Base-by-base conservation (phyloP, 2,797 vertebrate species). In the Pelodytes ibericus region DNA sequence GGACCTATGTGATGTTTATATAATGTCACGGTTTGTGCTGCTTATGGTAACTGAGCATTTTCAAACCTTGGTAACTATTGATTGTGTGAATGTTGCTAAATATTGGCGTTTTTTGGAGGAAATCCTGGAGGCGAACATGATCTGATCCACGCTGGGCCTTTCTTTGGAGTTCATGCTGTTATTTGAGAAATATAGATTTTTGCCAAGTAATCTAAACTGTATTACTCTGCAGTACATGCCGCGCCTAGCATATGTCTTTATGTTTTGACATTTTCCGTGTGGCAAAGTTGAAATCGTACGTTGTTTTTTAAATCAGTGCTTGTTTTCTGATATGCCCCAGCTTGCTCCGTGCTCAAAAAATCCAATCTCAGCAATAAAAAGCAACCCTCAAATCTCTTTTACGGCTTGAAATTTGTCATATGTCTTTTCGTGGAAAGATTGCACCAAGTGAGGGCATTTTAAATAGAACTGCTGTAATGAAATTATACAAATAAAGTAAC, bases 161-260 rank as follows among this genome's bases (percentile, higher is more conserved):
- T 30, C 15, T 49, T 72, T 33, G 9, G 59, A 27, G 25, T 53
- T 63, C 39, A 24, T 33, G 5, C 24, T 27, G n/a, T 64, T 65
- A 18, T 41, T 27, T 18, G 39, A 25, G 22, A 72, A 72, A 41
- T 33, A 62, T 62, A 31, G 41, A 72, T 72, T 62, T 39, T 9
- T 63, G 41, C 22, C 20, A 4, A 36, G 27, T 53, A 63, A 53
- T 51, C 18, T 26, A 51, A 24, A 8, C 44, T 26, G 25, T 51
- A 49, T 36, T 49, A 33, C 60, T 25, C 22, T 47, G 8, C 58
- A 9, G 22, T 4, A n/a, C 44, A 33, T n/a, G 18, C 2, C 31
- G 36, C 2, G 11, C 2, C 15, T 41, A 44, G 61, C 4, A 44
- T 25, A 44, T 15, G 13, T 39, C 33, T 26, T 33, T 7, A 64